Evolutionary conservation across 2,113 vertebrate species (phyloP).

Genomic region (Phrynocephalus versicolor): DNA sequence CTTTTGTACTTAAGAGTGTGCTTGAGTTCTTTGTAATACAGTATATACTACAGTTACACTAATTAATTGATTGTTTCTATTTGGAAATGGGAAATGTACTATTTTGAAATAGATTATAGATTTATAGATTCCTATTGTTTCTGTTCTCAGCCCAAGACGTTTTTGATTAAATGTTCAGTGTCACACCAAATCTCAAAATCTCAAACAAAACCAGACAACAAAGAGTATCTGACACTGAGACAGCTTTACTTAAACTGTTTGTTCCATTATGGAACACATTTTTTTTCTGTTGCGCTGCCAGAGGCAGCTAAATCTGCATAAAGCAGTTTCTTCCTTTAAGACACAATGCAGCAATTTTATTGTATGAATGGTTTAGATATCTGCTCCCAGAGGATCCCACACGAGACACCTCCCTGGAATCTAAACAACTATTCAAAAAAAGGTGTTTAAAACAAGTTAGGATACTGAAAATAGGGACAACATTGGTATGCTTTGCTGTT

Average conservation of each 20-base stretch:
- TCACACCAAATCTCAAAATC: constrained; percentile 41
- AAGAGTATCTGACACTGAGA: constrained; percentile 65
- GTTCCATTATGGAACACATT: constrained; percentile 20
- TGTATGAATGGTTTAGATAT: not conserved
- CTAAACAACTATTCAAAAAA: not conserved
- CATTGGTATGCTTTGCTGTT: not conserved
- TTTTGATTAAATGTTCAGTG: constrained; percentile 43
- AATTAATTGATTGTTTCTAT: not conserved
- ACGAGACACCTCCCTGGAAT: not conserved
- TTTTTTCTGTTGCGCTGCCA: not conserved
- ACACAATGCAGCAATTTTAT: not conserved
- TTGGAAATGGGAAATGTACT: constrained; percentile 1
- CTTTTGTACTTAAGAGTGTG: not conserved
- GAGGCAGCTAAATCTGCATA: not conserved
- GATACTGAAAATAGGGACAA: not conserved
- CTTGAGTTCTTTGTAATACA: not conserved
- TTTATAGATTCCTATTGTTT: constrained; percentile 57
- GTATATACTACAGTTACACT: not conserved
- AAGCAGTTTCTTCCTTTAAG: not conserved
- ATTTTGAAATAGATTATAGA: constrained; percentile 61
- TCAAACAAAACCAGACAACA: not conserved
- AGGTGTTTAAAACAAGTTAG: not conserved
- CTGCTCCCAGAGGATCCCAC: not conserved
- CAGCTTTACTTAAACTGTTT: constrained; percentile 48
- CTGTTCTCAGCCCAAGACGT: constrained; percentile 54